Conservation (phyloP, 1,140 invertebrate genomes). For the Drosophila sp. region DNA sequence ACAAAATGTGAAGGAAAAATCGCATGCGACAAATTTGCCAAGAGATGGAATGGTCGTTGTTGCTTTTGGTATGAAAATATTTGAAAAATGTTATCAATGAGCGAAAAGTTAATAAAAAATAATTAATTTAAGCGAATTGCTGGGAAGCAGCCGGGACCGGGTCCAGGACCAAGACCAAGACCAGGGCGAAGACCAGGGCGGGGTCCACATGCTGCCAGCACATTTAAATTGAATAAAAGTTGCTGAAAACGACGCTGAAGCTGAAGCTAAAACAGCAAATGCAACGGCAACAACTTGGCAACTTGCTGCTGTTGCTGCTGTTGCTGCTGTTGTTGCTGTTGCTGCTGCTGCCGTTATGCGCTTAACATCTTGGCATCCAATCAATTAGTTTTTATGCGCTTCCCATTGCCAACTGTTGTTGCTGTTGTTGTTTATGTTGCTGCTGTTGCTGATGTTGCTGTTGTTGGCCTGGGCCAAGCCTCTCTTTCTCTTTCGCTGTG, state of each 20-base stretch:
- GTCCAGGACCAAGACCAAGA: not conserved
- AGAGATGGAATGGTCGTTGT: constrained; percentile 23
- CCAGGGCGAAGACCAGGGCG: constrained; percentile 37
- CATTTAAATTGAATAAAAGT: constrained; percentile 81
- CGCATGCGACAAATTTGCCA: constrained; percentile 2
- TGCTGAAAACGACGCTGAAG: constrained; percentile 43
- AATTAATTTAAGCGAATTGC: constrained; percentile 73
- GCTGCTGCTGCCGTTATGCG: constrained; percentile 69
- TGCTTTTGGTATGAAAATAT: constrained; percentile 32
- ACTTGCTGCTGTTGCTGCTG: constrained; percentile 32
- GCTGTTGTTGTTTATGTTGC: constrained; percentile 14
- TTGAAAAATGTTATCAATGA: constrained; percentile 80
- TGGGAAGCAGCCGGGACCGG: constrained; percentile 10
- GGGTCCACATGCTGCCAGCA: constrained; percentile 67
- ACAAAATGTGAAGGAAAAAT: constrained; percentile 32
- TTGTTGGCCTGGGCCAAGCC: constrained; percentile 33
- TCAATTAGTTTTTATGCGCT: constrained; percentile 36
- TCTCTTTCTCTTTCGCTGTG: constrained; percentile 19
- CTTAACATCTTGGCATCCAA: constrained; percentile 79
- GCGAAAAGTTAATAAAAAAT: constrained; percentile 81
- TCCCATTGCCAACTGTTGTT: constrained; percentile 26
- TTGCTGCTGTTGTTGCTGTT: constrained; percentile 45
- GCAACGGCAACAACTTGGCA: constrained; percentile 32
- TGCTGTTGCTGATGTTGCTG: constrained; percentile 14
- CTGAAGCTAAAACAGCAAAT: constrained; percentile 8